Base-by-base conservation (phyloP, 2,888 invertebrate genomes). In the Tiliacea citrago region DNA sequence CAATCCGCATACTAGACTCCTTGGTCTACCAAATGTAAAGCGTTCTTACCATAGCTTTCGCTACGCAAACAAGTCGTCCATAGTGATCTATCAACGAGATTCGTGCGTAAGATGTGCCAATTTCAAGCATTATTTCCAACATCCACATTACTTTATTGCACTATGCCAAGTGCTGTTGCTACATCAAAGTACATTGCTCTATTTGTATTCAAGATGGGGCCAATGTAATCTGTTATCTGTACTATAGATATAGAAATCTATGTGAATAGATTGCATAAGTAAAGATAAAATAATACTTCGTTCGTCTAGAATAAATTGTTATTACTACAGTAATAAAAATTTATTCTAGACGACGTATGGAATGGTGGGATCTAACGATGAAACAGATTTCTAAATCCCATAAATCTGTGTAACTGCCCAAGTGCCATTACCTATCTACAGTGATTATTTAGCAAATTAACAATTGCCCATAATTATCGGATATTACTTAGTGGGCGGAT, bases 361-460 rank as follows among this genome's bases (percentile, higher is more conserved):
- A 35, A 53, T 58, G 35, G 51, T 51, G 12, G 24, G 13, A 29
- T 58, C 0, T 7, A 39, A 39, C 42, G 42, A 39, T n/a, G 18
- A 29, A 73, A 53, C 9, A 45, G 6, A 58, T 53, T 42, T 47
- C 29, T 39, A 39, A 53, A 47, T 29, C 51, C 51, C 53, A 63
- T 60, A 81, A 68, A 81, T 65, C 58, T 39, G 55, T 47, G 7
- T 62, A 60, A 75, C 58, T 63, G n/a, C 13, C 39, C 39, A 39
- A 81, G 39, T 74, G 45, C 35, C n/a, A 47, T 39, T 63, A 63
- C 42, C 29, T 65, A 74, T 21, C 29, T 45, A 66, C n/a, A 39
- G 42, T 68, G 24, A 79, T 77, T 45, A 69, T 79, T 77, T 68
- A 55, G 35, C n/a, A 77, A 66, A 82, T 82, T 51, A 79, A 68